Conservation (phyloP, 2,113 vertebrate genomes). For the Vulpes vulpes region DNA sequence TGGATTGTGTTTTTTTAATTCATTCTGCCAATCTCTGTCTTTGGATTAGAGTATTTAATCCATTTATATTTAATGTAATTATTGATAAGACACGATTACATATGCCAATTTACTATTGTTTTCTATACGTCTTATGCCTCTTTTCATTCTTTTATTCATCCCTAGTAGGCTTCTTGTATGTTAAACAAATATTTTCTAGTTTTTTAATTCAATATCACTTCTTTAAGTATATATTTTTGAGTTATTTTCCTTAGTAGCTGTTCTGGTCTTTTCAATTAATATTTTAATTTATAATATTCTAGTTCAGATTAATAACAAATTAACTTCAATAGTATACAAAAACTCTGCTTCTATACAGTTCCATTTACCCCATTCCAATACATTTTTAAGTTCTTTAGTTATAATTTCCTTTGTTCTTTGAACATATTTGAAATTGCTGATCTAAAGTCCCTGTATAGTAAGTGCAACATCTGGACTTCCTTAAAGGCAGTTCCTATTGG, state of each 20-base stretch:
- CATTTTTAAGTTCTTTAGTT: neutral
- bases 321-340: neutral
- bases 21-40: neutral
- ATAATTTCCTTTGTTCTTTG: neutral
- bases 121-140: neutral
- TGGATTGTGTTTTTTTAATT: neutral
- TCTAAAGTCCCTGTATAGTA: neutral
- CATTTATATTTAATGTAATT: neutral
- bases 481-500: neutral
- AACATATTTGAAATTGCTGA: neutral
- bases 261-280: neutral
- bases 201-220: constrained; percentile 22
- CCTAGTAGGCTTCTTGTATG: neutral
- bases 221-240: neutral
- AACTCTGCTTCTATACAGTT: neutral
- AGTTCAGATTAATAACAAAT: neutral
- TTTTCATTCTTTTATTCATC: neutral
- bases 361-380: neutral
- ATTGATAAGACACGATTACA: neutral
- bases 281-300: neutral
- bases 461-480: neutral
- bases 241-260: neutral
- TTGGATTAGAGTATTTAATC: neutral
- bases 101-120: neutral
- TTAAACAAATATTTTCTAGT: neutral